phyloP scores from a whole-genome alignment of 2,888 invertebrate species.

The Andrena chrysosceles region DNA sequence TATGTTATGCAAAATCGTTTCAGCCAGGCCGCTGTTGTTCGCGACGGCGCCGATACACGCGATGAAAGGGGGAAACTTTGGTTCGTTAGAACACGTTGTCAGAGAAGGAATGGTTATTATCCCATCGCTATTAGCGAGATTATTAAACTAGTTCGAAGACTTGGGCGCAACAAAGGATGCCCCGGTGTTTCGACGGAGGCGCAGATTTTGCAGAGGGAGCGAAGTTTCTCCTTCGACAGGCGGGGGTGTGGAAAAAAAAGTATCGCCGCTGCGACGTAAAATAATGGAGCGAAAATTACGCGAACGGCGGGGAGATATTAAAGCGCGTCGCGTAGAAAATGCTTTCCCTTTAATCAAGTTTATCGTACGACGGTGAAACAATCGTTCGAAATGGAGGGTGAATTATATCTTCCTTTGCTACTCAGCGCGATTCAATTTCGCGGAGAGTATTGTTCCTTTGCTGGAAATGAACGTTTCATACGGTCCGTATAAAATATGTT shows the following conservation, averaged over 20 bases:
- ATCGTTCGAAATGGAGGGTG: not conserved
- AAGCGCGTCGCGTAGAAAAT: not conserved
- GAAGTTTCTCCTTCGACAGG: not conserved
- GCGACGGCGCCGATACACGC: constrained; percentile 8
- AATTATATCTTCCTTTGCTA: not conserved
- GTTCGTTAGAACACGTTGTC: constrained; percentile 40
- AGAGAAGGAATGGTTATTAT: constrained; percentile 40
- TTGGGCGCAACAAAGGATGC: constrained; percentile 29
- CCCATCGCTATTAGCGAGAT: constrained; percentile 39
- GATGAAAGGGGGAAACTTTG: constrained; percentile 34
- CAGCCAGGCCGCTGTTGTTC: not conserved
- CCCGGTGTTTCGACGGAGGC: not conserved
- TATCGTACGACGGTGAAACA: not conserved
- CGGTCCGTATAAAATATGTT: not conserved
- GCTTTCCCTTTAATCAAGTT: not conserved
- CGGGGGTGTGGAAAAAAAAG: not conserved
- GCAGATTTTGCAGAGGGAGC: not conserved
- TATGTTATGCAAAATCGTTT: constrained; percentile 12
- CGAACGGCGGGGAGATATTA: not conserved
- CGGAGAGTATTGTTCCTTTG: not conserved
- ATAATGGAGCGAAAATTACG: not conserved
- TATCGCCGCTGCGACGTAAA: not conserved
- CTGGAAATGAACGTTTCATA: not conserved
- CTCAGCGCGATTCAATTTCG: not conserved
- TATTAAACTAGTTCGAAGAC: constrained; percentile 39